These are phyloP conservation scores for Cetonia aurata DNA, from an alignment of 2,888 invertebrate species.

Conservation along the genomic window DNA sequence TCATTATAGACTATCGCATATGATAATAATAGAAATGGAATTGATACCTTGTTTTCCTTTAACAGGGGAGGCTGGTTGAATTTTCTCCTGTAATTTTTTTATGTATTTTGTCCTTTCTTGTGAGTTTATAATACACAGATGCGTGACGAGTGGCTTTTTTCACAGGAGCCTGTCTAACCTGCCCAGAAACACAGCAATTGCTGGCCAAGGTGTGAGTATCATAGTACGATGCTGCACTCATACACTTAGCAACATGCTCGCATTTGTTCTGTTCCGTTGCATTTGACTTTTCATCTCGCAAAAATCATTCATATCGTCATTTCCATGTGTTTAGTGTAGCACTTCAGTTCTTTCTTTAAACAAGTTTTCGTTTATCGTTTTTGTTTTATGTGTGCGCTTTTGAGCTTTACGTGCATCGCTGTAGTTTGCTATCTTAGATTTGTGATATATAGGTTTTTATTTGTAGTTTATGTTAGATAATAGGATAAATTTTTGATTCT, in stretches of 20 bases:
- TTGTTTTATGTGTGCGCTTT: no score
- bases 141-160: slow-evolving; percentile 48
- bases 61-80: slow-evolving; percentile 42
- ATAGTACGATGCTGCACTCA: slow-evolving; percentile 24
- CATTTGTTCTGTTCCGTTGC: slow-evolving; percentile 11
- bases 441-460: no score
- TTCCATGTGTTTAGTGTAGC: no score
- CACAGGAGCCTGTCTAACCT: slow-evolving; percentile 49
- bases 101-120: slow-evolving; percentile 22
- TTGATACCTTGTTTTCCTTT: background rate
- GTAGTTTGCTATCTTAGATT: no score
- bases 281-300: slow-evolving; percentile 7
- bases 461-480: no score
- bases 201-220: slow-evolving; percentile 49
- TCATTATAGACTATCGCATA: no score
- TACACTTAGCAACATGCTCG: slow-evolving; percentile 1
- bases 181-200: slow-evolving; percentile 47
- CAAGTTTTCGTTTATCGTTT: no score
- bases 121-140: slow-evolving; percentile 24
- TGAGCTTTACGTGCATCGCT: no score
- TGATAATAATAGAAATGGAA: no score
- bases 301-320: background rate
- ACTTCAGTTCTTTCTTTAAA: no score
- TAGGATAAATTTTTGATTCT: no score
- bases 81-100: slow-evolving; percentile 35